Evolutionary conservation across 2,888 invertebrate genomes (phyloP), one percentile per base, ranked within the genome.

Genomic region (Xiphydria camelus): DNA sequence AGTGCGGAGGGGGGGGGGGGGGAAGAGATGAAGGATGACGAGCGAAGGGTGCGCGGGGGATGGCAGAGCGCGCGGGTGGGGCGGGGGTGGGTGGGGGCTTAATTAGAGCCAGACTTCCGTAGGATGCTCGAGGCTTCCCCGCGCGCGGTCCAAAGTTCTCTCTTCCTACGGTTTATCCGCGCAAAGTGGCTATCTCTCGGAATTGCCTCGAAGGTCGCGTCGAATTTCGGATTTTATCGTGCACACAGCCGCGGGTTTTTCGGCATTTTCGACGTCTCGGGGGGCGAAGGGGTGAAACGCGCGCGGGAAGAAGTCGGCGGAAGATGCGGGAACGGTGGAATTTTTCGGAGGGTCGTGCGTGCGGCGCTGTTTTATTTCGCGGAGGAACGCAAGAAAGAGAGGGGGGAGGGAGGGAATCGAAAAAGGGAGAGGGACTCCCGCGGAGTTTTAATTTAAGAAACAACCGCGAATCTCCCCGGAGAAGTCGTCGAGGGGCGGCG

Each of bases 61-160:
- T 40, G 53, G 45, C 53, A 50, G 46, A n/a, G 68, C 47, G 47
- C 46, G n/a, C n/a, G n/a, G n/a, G n/a, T n/a, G n/a, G n/a, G 15
- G 45, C 34, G 39, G 43, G 47, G 32, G 35, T 10, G 42, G 29
- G 23, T 21, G 19, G 54, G 47, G 46, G 59, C 73, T 75, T 75
- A 75, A 74, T 75, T 75, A 75, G 74, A 74, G 66, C 61, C 71
- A 73, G 74, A 72, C 73, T 72, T 73, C 70, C 73, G 68, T 69
- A 67, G 67, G 68, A 72, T 70, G 69, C 71, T 74, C 62, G 68
- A 70, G 73, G 73, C 72, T 73, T 72, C 73, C 61, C 60, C 53
- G 20, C 42, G 56, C 57, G 56, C 57, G 57, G 50, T 62, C 61
- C 64, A 64, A 67, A 70, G 59, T 70, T 71, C 64, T 66, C 61